Percentiles rank a stretch among this genome's conserved stretches.
Conservation (phyloP, 1,140 invertebrate genomes). For the Lepidurus apus region DNA sequence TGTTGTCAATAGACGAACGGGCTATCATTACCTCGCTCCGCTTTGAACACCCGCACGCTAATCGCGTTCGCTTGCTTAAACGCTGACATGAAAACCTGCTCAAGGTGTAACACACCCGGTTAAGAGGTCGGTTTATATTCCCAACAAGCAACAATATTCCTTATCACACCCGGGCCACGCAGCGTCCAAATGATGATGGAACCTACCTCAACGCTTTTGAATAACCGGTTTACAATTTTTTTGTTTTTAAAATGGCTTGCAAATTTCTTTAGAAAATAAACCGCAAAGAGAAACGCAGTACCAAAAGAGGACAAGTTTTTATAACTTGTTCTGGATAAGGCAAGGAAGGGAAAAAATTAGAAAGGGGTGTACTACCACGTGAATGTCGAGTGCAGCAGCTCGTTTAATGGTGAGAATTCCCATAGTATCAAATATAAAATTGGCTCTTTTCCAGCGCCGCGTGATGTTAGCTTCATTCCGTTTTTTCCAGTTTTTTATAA, state of each 20-base stretch:
- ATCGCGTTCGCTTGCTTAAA: background rate
- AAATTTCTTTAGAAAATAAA: background rate
- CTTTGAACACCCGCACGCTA: background rate
- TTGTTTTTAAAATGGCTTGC: too few species aligned
- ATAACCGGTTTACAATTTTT: conserved; percentile 15
- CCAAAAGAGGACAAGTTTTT: background rate
- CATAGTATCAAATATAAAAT: background rate
- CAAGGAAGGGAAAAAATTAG: background rate
- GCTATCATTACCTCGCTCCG: background rate
- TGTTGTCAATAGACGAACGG: background rate
- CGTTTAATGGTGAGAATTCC: background rate
- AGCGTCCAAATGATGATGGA: background rate
- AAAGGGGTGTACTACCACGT: background rate
- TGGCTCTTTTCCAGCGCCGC: background rate
- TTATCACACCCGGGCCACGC: background rate
- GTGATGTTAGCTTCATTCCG: background rate
- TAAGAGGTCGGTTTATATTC: background rate
- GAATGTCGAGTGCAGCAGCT: background rate
- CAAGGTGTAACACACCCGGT: background rate
- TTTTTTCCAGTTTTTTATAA: background rate
- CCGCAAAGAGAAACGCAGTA: background rate
- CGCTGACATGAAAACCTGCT: background rate
- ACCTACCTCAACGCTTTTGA: background rate
- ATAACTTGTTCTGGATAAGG: background rate
- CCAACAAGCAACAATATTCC: background rate